These are phyloP conservation scores for Trochalopteron elliotii DNA, from an alignment of 2,113 vertebrate species.

Conservation along the genomic window DNA sequence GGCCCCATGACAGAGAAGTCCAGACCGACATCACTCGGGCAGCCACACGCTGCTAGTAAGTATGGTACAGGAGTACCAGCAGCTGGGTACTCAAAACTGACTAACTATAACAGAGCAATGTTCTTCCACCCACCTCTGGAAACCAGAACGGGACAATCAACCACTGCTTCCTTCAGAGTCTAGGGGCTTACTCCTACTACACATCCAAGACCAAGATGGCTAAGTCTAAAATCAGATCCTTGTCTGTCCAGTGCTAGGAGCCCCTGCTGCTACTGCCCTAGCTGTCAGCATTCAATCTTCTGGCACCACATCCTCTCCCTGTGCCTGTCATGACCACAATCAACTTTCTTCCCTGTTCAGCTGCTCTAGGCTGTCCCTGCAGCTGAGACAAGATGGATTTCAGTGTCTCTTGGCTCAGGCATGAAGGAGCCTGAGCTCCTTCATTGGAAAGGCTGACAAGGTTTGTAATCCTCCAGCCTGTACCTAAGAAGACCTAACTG, in stretches of 20 bases:
- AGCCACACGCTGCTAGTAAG: not conserved
- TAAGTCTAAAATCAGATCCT: not conserved
- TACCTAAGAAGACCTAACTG: not conserved
- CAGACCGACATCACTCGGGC: not conserved
- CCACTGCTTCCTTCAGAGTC: not conserved
- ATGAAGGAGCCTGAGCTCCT: too few species aligned
- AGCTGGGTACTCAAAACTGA: not conserved
- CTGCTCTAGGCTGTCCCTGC: not conserved
- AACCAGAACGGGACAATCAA: not conserved
- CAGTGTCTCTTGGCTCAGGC: not conserved
- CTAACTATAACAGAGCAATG: accelerated
- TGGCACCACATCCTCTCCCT: not conserved
- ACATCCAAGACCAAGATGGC: not conserved
- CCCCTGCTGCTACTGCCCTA: accelerated
- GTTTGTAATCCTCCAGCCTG: not conserved
- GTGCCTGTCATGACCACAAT: accelerated
- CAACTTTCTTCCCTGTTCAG: not conserved
- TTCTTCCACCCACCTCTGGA: not conserved
- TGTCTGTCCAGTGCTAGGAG: not conserved
- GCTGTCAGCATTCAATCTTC: not conserved
- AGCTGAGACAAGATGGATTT: not conserved
- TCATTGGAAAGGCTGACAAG: not conserved
- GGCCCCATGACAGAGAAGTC: not conserved
- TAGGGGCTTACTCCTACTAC: not conserved
- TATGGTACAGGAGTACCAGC: not conserved